Base-by-base conservation (phyloP, 37 sponge, comb jelly and placozoan genomes). In the Sycon ciliatum region DNA sequence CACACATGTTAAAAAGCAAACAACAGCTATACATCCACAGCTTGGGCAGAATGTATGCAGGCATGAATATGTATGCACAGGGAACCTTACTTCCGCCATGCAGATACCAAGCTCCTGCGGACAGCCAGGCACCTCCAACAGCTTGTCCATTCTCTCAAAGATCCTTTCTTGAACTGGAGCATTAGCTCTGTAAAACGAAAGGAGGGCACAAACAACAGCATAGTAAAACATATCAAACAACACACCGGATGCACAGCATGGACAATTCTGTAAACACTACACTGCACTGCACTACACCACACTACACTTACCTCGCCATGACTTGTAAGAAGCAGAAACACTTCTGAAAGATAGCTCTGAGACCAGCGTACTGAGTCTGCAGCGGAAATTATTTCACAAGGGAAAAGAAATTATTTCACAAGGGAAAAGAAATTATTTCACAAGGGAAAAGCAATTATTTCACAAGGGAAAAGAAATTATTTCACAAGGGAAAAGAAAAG, bases 131-230 rank as follows among this genome's bases (percentile, higher is more conserved):
- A 85, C 32, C 33, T 71, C 69, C 18, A 85, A 73, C 26, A 85
- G 65, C 55, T 71, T 65, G 57, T 77, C 78, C 74, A 85, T 73
- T 3, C 81, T 39, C 39, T 76, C 71, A 76, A 71, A 82, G 37
- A 82, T 62, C n/a, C 56, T 39, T 29, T 82, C 56, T 65, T 82
- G 79, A 9, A 78, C 71, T 0, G 35, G 5, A 38, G 57, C 26
- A 35, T 78, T 37, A 4, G 31, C 62, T 28, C 75, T 39, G 35
- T 32, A 35, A n/a, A 67, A 32, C 1, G 36, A n/a, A 65, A 5
- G 33, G n/a, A 4, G 66, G n/a, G n/a, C n/a, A n/a, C n/a, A n/a
- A n/a, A n/a, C n/a, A n/a, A n/a, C n/a, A n/a, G n/a, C n/a, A 28
- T 28, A 32, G 33, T 28, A 65, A 7, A 58, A n/a, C n/a, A n/a